Percentiles rank a stretch among this genome's conserved stretches.
Conservation (phyloP, 1,140 invertebrate genomes). For the Drosophila tristis region DNA sequence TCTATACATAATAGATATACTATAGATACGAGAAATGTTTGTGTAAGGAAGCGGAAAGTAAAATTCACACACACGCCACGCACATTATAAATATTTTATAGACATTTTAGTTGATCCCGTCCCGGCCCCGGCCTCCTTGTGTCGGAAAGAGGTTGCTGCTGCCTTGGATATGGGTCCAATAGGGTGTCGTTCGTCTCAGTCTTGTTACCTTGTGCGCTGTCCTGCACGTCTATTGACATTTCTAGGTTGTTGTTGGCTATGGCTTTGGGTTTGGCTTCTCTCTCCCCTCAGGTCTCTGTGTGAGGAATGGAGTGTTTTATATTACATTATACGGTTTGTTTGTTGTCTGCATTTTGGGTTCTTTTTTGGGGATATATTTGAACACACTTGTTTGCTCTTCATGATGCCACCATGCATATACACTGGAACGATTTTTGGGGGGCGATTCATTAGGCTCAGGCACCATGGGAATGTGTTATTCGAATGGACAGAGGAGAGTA, state of each 20-base stretch:
- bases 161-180: slow-evolving; percentile 39
- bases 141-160: slow-evolving; percentile 38
- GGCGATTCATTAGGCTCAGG: slow-evolving; percentile 1
- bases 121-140: slow-evolving; percentile 22
- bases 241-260: slow-evolving; percentile 33
- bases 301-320: slow-evolving; percentile 14
- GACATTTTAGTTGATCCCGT: slow-evolving; percentile 37
- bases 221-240: slow-evolving; percentile 43
- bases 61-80: slow-evolving; percentile 32
- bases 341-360: slow-evolving; percentile 42
- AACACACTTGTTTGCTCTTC: slow-evolving; percentile 34
- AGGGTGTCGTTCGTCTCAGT: slow-evolving; percentile 11
- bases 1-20: slow-evolving; percentile 38
- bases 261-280: neutral
- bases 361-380: slow-evolving; percentile 17
- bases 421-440: slow-evolving; percentile 6
- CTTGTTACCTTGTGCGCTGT: slow-evolving; percentile 18
- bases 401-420: slow-evolving; percentile 4
- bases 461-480: no score
- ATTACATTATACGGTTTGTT: slow-evolving; percentile 25
- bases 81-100: slow-evolving; percentile 46
- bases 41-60: slow-evolving; percentile 42
- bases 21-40: slow-evolving; percentile 18
- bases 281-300: no score
- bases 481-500: no score